Evolutionary conservation across 2,888 invertebrate genomes (phyloP).

Genomic region (Pseudococcus viburni): DNA sequence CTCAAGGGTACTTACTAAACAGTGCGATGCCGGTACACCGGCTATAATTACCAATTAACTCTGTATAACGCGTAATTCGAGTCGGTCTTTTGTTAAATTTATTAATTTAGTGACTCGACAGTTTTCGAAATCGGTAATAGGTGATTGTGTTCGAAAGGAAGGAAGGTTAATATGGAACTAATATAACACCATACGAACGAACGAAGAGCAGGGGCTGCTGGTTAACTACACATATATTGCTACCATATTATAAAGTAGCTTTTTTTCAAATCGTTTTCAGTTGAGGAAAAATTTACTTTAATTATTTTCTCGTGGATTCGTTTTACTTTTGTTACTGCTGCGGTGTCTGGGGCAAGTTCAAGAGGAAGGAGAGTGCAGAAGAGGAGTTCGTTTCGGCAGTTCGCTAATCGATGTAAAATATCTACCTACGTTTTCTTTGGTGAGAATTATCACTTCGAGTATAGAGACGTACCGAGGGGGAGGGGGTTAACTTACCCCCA

Average conservation of each 20-base stretch:
- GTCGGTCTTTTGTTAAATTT: slow-evolving; percentile 64
- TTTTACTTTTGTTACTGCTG: no score
- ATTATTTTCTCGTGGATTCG: no score
- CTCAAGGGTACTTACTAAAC: slow-evolving; percentile 46
- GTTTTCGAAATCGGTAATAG: slow-evolving; percentile 53
- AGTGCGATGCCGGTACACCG: slow-evolving; percentile 34
- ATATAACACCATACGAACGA: slow-evolving; percentile 33
- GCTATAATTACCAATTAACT: slow-evolving; percentile 65
- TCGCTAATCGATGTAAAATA: no score
- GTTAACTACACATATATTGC: not conserved
- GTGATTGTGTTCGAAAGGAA: slow-evolving; percentile 51
- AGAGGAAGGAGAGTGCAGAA: no score
- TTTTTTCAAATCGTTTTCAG: no score
- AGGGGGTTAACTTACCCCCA: no score
- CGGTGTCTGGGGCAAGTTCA: no score
- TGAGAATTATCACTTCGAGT: no score
- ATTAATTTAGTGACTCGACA: slow-evolving; percentile 66
- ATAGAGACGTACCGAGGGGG: no score
- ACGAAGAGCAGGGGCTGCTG: not conserved
- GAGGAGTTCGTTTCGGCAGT: no score
- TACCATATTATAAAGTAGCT: not conserved
- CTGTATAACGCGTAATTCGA: slow-evolving; percentile 60
- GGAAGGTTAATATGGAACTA: slow-evolving; percentile 64
- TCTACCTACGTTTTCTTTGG: no score
- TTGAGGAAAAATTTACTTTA: no score